Base-by-base conservation (phyloP, 1,140 invertebrate genomes). In the Dolichoris vasculosae region DNA sequence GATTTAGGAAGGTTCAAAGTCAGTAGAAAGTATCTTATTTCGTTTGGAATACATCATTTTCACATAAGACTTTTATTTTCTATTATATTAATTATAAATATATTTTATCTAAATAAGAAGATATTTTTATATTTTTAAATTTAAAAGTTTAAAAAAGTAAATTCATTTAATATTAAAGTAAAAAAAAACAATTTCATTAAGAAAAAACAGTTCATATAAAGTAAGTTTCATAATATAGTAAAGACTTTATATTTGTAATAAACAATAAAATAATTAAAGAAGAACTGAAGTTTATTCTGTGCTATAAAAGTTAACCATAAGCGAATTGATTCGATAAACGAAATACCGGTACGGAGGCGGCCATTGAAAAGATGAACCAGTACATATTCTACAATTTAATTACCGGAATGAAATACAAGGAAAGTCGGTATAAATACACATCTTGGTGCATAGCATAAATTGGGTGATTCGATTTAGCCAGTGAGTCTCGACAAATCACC, bases 381-480 rank as follows among this genome's bases (percentile, higher is more conserved):
- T 17, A 17, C 30, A n/a, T 7, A 6, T 6, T 35, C 4, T 32
- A 11, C 1, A 1, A 23, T 71, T 59, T 59, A 26, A 26, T 59
- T 26, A 6, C 55, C 23, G 23, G 23, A 26, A 9, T 13, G 55
- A 59, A 59, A 59, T 59, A 26, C 2, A 59, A n/a, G n/a, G n/a
- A n/a, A n/a, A n/a, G n/a, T n/a, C n/a, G n/a, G n/a, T n/a, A n/a
- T n/a, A n/a, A n/a, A n/a, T 38, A 32, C 40, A 26, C n/a, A 17
- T 43, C 35, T 63, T 63, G n/a, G 32, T 11, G 48, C 32, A 48
- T 80, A 51, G 71, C 55, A 64, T n/a, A 32, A 55, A 40, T 23
- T 35, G 48, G 11, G 15, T 84, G 64, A 85, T 85, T 85, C 78
- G 84, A 85, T 85, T 85, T 79, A 1, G 26, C 67, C 46, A 26